These are phyloP conservation scores for Goniozus legneri DNA, from an alignment of 1,140 invertebrate species.

Conservation along the genomic window DNA sequence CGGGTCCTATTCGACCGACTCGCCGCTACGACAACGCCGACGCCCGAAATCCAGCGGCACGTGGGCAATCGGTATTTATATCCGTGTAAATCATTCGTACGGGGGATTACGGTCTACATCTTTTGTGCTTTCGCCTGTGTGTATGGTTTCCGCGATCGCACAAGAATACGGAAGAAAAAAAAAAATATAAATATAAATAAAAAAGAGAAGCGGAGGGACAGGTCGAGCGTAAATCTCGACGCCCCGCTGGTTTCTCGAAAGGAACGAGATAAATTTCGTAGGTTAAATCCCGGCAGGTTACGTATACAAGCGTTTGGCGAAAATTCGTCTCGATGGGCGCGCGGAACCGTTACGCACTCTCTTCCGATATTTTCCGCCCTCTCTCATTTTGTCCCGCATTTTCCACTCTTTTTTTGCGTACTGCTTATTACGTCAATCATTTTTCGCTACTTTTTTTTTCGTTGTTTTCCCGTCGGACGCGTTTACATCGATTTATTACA, in stretches of 20 bases:
- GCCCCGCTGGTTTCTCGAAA: neutral
- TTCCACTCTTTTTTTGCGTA: slow-evolving; percentile 6
- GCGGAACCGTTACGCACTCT: neutral
- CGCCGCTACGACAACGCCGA: too few relatives aligned
- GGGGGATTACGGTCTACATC: too few relatives aligned
- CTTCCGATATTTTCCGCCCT: neutral
- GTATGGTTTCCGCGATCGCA: neutral
- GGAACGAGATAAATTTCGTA: too few relatives aligned
- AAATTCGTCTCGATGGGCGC: neutral
- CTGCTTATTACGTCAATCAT: neutral
- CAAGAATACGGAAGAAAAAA: too few relatives aligned
- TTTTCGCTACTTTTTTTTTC: slow-evolving; percentile 11
- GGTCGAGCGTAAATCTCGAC: neutral
- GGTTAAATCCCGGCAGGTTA: neutral
- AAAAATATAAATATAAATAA: too few relatives aligned
- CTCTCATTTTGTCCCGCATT: neutral
- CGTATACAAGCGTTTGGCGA: neutral
- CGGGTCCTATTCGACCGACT: too few relatives aligned
- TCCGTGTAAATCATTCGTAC: slow-evolving; percentile 1
- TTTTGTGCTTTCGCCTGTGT: neutral
- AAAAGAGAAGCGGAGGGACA: neutral
- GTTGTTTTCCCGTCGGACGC: slow-evolving; percentile 13
- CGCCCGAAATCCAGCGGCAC: neutral
- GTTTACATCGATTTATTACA: slow-evolving; percentile 35
- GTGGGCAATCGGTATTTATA: neutral